These are phyloP conservation scores for Eupithecia subumbrata DNA, from an alignment of 2,888 invertebrate species.

Conservation along the genomic window DNA sequence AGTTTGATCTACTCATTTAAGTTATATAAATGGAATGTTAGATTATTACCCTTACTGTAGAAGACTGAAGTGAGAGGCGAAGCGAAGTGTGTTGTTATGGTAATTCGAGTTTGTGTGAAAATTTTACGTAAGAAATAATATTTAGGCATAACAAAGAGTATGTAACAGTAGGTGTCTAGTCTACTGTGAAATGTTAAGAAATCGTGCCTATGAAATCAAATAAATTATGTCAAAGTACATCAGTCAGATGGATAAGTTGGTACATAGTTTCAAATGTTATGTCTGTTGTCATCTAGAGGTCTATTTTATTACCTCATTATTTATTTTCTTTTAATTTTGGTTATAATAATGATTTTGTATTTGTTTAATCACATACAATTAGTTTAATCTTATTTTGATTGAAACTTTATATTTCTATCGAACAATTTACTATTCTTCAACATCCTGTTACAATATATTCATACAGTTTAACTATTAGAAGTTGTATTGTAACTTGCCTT, in stretches of 20 bases:
- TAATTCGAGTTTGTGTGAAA: constrained; percentile 53
- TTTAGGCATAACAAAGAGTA: constrained; percentile 55
- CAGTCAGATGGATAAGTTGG: neutral
- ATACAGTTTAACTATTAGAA: constrained; percentile 61
- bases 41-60: constrained; percentile 54
- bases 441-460: constrained; percentile 53
- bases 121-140: constrained; percentile 54
- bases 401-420: constrained; percentile 29
- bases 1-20: constrained; percentile 14
- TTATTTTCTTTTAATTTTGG: constrained; percentile 34
- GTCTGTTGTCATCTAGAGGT: neutral
- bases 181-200: constrained; percentile 55
- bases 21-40: constrained; percentile 50
- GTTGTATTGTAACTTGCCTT: constrained; percentile 9
- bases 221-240: constrained; percentile 27
- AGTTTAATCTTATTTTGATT: constrained; percentile 41
- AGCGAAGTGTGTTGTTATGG: constrained; percentile 51
- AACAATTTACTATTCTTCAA: constrained; percentile 37
- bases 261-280: neutral
- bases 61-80: constrained; percentile 72
- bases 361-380: constrained; percentile 31
- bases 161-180: constrained; percentile 37
- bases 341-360: constrained; percentile 34
- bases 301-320: constrained; percentile 40
- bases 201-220: constrained; percentile 54